Base-by-base conservation (phyloP, 2,888 invertebrate species). In the Lepidochrysops patricia region DNA sequence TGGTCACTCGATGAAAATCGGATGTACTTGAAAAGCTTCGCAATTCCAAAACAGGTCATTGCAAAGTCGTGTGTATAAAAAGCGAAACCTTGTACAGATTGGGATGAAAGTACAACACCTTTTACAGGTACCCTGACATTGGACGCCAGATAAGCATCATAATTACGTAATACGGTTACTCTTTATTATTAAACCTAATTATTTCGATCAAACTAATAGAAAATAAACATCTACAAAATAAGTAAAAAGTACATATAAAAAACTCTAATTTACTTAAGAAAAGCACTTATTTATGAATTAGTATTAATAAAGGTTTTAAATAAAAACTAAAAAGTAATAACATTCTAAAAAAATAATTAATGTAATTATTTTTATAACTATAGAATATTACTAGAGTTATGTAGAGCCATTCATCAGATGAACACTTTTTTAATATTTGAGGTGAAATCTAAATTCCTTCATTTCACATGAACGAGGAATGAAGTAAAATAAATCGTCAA, bases 31-130 rank as follows among this genome's bases (percentile, higher is more conserved):
- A 15, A 9, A 43, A 19, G 1, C 43, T 19, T 19, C 9, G 37
- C 37, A 15, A 13, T 15, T 4, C 2, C 58, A 52, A 9, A 54
- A 49, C 12, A 29, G 37, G n/a, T 26, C n/a, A 25, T 50, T 50
- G n/a, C 26, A 25, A 50, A 50, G 50, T n/a, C 50, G 12, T 4
- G n/a, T n/a, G 12, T 58, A 19, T 52, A 34, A 57, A 26, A 25
- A 29, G 54, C 54, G 13, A 37, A 58, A 27, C 48, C 48, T 37
- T 59, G 50, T 50, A 13, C 13, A 43, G 6, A 26, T 26, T 50
- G 60, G 52, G 49, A 62, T 58, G 60, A 63, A 64, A 66, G 66
- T 66, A 65, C 64, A 64, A 65, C 64, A 63, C 61, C 62, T 65
- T 63, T 59, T 60, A 62, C 50, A 54, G 63, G 60, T 58, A 63